Evolutionary conservation across 2,888 invertebrate genomes (phyloP).

Genomic region (Andrena minutula): DNA sequence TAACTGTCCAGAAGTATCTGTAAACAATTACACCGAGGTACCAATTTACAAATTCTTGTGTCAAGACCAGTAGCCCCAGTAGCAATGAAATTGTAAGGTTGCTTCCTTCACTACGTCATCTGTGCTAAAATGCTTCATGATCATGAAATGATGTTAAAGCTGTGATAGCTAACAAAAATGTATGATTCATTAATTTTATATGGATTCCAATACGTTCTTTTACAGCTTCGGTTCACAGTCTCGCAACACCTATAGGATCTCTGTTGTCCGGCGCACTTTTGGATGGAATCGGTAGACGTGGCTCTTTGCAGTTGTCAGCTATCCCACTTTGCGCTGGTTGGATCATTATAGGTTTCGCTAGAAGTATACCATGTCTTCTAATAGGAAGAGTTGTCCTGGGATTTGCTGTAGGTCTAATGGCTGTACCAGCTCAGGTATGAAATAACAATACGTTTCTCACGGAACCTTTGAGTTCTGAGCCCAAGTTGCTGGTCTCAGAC

Average conservation of each 20-base stretch:
- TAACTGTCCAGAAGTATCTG: too few relatives aligned
- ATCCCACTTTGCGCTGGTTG: conserved; percentile 90
- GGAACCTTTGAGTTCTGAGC: background rate
- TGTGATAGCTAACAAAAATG: too few relatives aligned
- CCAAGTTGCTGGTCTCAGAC: background rate
- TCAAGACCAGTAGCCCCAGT: too few relatives aligned
- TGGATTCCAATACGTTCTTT: background rate
- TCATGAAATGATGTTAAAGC: too few relatives aligned
- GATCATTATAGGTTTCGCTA: conserved; percentile 87
- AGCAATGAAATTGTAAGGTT: too few relatives aligned
- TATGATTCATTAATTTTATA: background rate
- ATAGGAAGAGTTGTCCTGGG: conserved; percentile 90
- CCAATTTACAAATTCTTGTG: too few relatives aligned
- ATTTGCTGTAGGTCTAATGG: conserved; percentile 90
- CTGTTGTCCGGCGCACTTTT: conserved; percentile 90
- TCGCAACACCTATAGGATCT: conserved; percentile 91
- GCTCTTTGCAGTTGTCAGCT: conserved; percentile 88
- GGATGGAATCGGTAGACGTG: conserved; percentile 89
- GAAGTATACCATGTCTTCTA: conserved; percentile 87
- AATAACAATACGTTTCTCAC: background rate
- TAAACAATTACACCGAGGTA: too few relatives aligned
- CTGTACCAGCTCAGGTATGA: conserved; percentile 90
- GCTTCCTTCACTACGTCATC: too few relatives aligned
- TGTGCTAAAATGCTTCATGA: too few relatives aligned
- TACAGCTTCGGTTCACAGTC: conserved; percentile 91